Conservation (phyloP, 2,888 invertebrate species). For the Parochlus steinenii region DNA sequence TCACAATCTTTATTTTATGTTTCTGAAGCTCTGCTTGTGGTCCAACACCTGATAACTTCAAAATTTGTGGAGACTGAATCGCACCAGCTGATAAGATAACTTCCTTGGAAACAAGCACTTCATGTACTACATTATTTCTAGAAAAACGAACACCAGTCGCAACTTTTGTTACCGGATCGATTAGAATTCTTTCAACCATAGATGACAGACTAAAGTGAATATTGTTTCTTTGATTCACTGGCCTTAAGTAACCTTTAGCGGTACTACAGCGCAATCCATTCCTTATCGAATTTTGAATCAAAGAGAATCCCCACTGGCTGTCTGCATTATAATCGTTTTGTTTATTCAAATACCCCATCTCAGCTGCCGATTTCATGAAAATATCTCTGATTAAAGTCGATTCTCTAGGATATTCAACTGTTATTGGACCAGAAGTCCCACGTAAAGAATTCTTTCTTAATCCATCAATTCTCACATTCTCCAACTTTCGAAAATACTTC, state of each 20-base stretch:
- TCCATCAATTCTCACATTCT: constrained; percentile 54
- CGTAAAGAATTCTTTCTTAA: constrained; percentile 43
- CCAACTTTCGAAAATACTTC: constrained; percentile 63
- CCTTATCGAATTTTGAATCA: constrained; percentile 58
- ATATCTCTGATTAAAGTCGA: constrained; percentile 50
- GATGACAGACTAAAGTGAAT: constrained; percentile 55
- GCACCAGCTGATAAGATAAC: constrained; percentile 75
- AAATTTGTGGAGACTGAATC: constrained; percentile 65
- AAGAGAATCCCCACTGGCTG: constrained; percentile 61
- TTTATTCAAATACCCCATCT: constrained; percentile 44
- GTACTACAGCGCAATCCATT: constrained; percentile 70
- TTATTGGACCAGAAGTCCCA: constrained; percentile 51
- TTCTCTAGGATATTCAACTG: constrained; percentile 53
- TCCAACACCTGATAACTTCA: constrained; percentile 74
- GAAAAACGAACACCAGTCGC: constrained; percentile 51
- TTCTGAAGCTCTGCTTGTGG: constrained; percentile 48
- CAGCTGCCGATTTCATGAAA: constrained; percentile 49
- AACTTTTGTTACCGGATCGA: constrained; percentile 38
- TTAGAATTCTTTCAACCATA: constrained; percentile 47
- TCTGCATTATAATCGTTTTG: constrained; percentile 59
- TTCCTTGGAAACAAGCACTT: constrained; percentile 50
- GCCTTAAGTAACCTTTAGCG: constrained; percentile 63
- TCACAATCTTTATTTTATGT: constrained; percentile 43
- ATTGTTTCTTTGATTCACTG: constrained; percentile 47
- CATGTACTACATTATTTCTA: constrained; percentile 25